Conservation (phyloP, 2,113 vertebrate genomes). For the Pangasianodon gigas region DNA sequence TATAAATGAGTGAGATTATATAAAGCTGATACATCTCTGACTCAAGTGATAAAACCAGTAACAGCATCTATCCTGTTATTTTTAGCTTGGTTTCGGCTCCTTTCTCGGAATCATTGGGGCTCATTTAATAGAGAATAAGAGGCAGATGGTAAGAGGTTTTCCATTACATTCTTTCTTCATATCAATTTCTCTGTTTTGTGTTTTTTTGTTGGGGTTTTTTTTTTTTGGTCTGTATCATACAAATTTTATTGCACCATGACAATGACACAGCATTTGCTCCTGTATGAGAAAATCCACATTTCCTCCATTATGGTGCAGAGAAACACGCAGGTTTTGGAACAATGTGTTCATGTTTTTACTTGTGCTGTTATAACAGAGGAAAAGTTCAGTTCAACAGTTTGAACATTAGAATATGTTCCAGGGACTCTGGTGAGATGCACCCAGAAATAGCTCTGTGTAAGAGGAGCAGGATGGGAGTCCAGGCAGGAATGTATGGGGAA, state of each 20-base stretch:
- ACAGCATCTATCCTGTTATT: conserved; percentile 60
- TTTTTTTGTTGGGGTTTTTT: background rate
- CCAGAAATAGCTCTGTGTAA: conserved; percentile 76
- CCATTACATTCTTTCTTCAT: conserved; percentile 50
- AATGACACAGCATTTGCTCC: conserved; percentile 1
- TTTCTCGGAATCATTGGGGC: conserved; percentile 98
- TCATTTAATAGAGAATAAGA: conserved; percentile 97
- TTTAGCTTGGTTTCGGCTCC: conserved; percentile 95
- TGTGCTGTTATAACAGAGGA: conserved; percentile 13
- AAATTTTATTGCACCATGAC: background rate
- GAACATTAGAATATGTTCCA: conserved; percentile 54
- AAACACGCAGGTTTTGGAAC: background rate
- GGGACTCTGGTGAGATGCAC: conserved; percentile 54
- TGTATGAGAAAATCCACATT: background rate
- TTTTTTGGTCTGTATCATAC: conserved; percentile 3
- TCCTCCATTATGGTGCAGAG: background rate
- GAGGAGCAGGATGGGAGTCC: conserved; percentile 69
- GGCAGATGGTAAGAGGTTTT: conserved; percentile 93
- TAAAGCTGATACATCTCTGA: background rate
- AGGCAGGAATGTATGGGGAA: conserved; percentile 63
- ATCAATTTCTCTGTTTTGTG: conserved; percentile 23
- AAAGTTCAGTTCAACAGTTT: conserved; percentile 32
- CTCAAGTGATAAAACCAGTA: conserved; percentile 35
- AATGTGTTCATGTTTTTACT: conserved; percentile 9
- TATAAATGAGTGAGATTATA: background rate